Evolutionary conservation across 1,140 invertebrate genomes (phyloP), one percentile per base, ranked within the genome.

Genomic region (Drosophila biarmipes): DNA sequence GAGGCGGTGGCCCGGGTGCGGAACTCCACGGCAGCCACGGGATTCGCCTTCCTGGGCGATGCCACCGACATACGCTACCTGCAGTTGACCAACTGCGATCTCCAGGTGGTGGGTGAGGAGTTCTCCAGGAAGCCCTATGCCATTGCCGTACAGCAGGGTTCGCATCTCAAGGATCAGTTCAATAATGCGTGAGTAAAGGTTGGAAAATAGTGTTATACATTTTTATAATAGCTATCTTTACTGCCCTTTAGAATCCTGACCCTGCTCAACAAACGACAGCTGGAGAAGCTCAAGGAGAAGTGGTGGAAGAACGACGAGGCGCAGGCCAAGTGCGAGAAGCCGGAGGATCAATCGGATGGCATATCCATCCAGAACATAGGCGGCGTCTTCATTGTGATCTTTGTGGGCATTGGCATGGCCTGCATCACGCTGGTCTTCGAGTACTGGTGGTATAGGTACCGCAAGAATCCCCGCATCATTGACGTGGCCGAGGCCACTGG

Each of bases 361-460:
- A 99, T 99, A 81, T 98, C 97, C 61, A 99, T 99, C 72, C 95
- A 98, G 76, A 99, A 99, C 91, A 99, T 99, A 68, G 98, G 98
- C 40, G 98, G 98, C 0, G 98, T 99, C 0, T 99, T 99, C 87
- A 98, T 99, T 45, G 97, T 98, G 0, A 98, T 99, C 72, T 97
- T 98, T 78, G 97, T 98, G 51, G 98, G 98, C 0, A 98, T 99
- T 42, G 96, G 96, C 0, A 93, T 98, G 80, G 97, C 98, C 10
- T 97, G 98, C 77, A 92, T 99, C 27, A 98, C 98, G 0, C 93
- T 99, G n/a, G 96, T 95, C 0, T 95, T 98, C 43, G 98, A 99
- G 92, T 99, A 98, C 85, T 99, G 97, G 95, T 98, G 97, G 95
- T 98, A 98, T 90, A 95, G 96, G 46, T 96, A 95, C 92, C 93